Percentiles rank a stretch among this genome's conserved stretches.
Evolutionary conservation across 2,888 invertebrate genomes (phyloP).

Genomic region (Lasioglossum marginatum): DNA sequence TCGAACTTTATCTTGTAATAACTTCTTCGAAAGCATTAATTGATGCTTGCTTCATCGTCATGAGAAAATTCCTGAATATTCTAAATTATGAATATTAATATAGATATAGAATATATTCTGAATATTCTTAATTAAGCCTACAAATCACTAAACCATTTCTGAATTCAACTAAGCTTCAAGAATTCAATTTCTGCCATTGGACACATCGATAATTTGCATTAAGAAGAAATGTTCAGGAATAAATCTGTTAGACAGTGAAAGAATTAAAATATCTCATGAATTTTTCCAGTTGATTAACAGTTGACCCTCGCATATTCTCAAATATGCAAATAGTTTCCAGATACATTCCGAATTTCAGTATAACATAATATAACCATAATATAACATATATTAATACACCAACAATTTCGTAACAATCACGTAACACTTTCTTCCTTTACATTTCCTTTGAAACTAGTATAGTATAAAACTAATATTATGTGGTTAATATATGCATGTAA

Average conservation of each 20-base stretch:
- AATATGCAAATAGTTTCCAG: neutral
- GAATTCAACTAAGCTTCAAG: neutral
- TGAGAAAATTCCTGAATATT: neutral
- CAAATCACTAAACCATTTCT: neutral
- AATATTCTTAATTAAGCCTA: neutral
- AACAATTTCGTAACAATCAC: neutral
- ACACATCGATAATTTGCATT: conserved; percentile 2
- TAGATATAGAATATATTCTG: no score
- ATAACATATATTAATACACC: neutral
- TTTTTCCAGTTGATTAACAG: neutral
- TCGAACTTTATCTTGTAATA: neutral
- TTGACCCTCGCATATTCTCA: neutral
- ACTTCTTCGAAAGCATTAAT: neutral
- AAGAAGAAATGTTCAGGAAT: neutral
- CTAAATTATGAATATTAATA: no score
- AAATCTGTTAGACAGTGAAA: neutral
- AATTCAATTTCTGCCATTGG: no score
- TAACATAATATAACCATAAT: neutral
- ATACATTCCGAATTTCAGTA: neutral
- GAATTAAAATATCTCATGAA: neutral
- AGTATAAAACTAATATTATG: neutral
- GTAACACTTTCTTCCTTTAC: neutral
- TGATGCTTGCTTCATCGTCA: neutral
- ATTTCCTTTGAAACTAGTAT: neutral
- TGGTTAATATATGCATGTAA: neutral